Base-by-base conservation (phyloP, 30 jellyfish, hydroid and myxozoan species). In the Pseudorhiza aurosa region DNA sequence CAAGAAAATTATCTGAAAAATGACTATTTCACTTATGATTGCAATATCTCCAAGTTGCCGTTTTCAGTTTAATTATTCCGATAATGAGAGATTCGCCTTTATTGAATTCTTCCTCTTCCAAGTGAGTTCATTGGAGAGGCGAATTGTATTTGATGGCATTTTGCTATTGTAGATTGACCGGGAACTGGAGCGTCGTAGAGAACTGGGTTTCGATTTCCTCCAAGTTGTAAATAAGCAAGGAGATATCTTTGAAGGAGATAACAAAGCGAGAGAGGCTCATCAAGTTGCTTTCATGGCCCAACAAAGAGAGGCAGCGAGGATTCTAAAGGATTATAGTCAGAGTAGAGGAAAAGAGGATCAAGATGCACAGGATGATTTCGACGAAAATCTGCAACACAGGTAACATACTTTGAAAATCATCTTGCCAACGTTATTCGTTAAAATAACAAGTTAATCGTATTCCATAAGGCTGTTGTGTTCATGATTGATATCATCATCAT, bases 281-380 rank as follows among this genome's bases (percentile, higher is more conserved):
- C 98, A 92, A 58, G 95, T 92, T 10, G 88, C 91, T 8, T 92
- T 92, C 62, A 92, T 92, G 98, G 92, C 95, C n/a, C 78, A 47
- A 37, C 68, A 71, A 12, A 71, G 95, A 19, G 98, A 92, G 28
- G 76, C 94, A n/a, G 26, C 73, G 47, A 94, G 98, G 27, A 82
- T 80, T 14, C 74, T 92, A 28, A 85, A 92, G 44, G 91, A 81
- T 36, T 88, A 57, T 72, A 32, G 83, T 9, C 87, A 58, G 24
- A 57, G 65, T 58, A 46, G 88, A 53, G 86, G 84, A 32, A 88
- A 81, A 64, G 95, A 65, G 8, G 85, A 47, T 18, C 76, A 56
- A 1, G 91, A 73, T 51, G 68, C 7, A 17, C 84, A 77, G 72
- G 93, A 76, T 26, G 88, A 68, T 39, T 88, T 88, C 50, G 95